These are phyloP conservation scores for Picus viridis DNA, from an alignment of 2,797 vertebrate species.

Conservation along the genomic window DNA sequence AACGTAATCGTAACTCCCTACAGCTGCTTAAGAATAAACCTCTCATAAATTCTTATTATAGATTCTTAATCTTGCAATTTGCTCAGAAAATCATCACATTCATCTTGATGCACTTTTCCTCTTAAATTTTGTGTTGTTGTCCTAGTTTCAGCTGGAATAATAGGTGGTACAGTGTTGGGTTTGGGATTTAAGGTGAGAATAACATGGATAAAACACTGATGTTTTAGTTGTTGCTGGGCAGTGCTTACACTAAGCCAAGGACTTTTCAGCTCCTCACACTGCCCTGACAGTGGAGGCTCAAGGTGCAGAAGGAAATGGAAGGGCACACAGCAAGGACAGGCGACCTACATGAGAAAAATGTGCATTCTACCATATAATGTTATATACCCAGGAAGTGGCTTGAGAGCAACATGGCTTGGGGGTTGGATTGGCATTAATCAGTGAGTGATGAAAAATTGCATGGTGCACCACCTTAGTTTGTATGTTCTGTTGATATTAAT, in stretches of 20 bases:
- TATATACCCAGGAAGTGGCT: too few species aligned
- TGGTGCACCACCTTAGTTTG: background rate
- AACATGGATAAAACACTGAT: background rate
- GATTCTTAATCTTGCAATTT: background rate
- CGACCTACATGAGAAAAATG: background rate
- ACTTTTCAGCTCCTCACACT: background rate
- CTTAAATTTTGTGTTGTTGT: background rate
- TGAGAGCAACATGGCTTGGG: background rate
- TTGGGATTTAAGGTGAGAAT: background rate
- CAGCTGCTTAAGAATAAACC: background rate
- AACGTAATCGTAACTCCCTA: background rate
- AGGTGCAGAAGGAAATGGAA: background rate
- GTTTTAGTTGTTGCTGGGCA: background rate
- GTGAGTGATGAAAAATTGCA: background rate
- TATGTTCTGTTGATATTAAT: background rate
- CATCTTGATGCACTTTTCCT: background rate
- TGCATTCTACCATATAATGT: background rate
- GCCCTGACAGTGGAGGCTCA: background rate
- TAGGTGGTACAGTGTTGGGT: background rate
- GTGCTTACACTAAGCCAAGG: background rate
- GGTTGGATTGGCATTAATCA: background rate
- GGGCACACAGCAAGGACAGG: background rate
- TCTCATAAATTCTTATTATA: background rate
- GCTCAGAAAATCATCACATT: background rate
- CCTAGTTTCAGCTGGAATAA: background rate